A percentile compares a stretch with the other conserved stretches of the same genome.
These are phyloP conservation scores for Girardia tigrina DNA, from an alignment of 2,888 invertebrate genomes.

Conservation along the genomic window DNA sequence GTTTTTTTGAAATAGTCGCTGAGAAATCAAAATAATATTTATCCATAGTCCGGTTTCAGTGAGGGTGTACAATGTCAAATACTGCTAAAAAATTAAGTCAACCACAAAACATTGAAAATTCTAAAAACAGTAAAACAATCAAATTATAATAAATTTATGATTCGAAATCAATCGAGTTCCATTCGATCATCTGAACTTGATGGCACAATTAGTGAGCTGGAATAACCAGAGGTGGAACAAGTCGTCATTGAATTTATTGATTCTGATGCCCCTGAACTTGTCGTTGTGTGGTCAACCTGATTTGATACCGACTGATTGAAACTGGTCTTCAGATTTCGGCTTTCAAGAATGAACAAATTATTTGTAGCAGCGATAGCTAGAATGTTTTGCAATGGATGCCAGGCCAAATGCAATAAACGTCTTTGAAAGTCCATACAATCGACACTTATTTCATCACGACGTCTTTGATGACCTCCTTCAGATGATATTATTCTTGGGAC, in stretches of 20 bases:
- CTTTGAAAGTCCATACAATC: constrained; percentile 98
- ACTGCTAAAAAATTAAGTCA: constrained; percentile 20
- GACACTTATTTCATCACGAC: constrained; percentile 62
- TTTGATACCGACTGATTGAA: neutral
- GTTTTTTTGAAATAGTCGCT: neutral
- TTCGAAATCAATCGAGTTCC: constrained; percentile 13
- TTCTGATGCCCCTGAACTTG: constrained; percentile 13
- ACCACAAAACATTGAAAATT: constrained; percentile 20
- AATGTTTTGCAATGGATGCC: constrained; percentile 97
- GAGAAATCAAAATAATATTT: constrained; percentile 10
- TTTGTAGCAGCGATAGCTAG: constrained; percentile 97
- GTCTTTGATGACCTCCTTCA: constrained; percentile 89
- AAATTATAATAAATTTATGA: neutral
- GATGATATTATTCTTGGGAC: constrained; percentile 69
- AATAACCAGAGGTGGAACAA: constrained; percentile 15
- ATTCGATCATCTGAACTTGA: constrained; percentile 13
- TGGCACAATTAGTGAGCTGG: constrained; percentile 23
- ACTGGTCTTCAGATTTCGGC: neutral
- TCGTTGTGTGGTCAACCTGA: neutral
- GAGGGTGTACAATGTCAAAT: constrained; percentile 5
- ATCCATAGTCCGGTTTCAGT: neutral
- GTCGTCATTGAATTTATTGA: constrained; percentile 10
- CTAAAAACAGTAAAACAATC: constrained; percentile 19
- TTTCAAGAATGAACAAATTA: constrained; percentile 61
- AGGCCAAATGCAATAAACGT: constrained; percentile 93